Evolutionary conservation across 2,888 invertebrate species (phyloP).

Genomic region (Tipula helvola): DNA sequence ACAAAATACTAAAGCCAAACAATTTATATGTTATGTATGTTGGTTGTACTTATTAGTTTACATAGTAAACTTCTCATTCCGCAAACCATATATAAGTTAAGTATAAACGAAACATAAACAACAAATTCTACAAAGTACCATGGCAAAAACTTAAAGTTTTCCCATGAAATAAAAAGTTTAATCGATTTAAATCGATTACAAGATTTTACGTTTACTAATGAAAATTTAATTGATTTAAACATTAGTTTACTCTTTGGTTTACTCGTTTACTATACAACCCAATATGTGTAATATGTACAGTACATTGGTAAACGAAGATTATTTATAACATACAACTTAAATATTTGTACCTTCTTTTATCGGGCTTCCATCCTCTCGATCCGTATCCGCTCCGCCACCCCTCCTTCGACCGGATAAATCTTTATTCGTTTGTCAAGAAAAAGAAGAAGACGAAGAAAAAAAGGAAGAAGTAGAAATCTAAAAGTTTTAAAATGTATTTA

Average conservation of each 20-base stretch:
- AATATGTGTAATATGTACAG: neutral
- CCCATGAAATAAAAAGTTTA: neutral
- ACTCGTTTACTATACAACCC: neutral
- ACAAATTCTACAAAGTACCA: neutral
- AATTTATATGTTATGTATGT: neutral
- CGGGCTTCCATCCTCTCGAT: neutral
- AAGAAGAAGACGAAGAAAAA: no score
- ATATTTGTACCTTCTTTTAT: neutral
- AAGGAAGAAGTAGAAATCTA: no score
- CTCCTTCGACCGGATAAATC: neutral
- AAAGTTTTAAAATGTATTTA: neutral
- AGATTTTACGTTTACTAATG: neutral
- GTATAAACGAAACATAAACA: neutral
- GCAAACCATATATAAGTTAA: neutral
- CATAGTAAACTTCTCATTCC: neutral
- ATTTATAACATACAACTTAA: neutral
- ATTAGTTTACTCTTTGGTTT: neutral
- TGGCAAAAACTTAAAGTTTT: neutral
- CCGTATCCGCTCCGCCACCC: neutral
- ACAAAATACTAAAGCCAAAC: neutral
- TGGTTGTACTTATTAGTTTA: neutral
- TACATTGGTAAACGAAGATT: neutral
- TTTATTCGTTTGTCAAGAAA: neutral
- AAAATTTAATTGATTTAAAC: neutral
- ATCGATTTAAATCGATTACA: slow-evolving; percentile 4